Conservation (phyloP, 2,797 vertebrate species). For the Selene dorsalis region DNA sequence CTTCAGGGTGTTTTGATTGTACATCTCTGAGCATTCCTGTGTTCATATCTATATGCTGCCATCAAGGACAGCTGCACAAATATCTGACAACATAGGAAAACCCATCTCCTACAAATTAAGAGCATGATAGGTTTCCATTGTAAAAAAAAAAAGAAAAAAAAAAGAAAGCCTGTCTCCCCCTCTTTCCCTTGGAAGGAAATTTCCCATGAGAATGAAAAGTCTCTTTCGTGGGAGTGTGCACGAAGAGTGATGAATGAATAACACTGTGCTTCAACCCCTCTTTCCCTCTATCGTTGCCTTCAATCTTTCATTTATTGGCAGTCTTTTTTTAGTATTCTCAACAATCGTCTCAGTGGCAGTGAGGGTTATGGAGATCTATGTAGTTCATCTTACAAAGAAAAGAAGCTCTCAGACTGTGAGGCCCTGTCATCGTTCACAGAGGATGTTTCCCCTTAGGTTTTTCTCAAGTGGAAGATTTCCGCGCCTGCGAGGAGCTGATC, state of each 20-base stretch:
- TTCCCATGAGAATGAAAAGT: slow-evolving; percentile 46
- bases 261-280: slow-evolving; percentile 41
- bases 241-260: slow-evolving; percentile 56
- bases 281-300: slow-evolving; percentile 29
- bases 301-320: slow-evolving; percentile 56
- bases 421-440: slow-evolving; percentile 9
- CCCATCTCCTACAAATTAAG: background rate
- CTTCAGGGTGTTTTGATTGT: background rate
- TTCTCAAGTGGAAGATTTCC: slow-evolving; percentile 32
- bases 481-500: slow-evolving; percentile 44
- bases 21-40: background rate
- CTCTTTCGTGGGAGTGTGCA: slow-evolving; percentile 23
- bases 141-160: slow-evolving; percentile 17
- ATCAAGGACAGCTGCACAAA: background rate
- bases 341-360: slow-evolving; percentile 31
- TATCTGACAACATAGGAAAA: slow-evolving; percentile 1
- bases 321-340: slow-evolving; percentile 32
- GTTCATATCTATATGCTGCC: background rate
- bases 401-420: slow-evolving; percentile 35
- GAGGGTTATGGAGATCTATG: slow-evolving; percentile 27
- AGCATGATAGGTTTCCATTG: slow-evolving; percentile 12
- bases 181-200: slow-evolving; percentile 36
- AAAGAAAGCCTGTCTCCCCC: slow-evolving; percentile 18
- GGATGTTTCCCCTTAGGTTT: slow-evolving; percentile 35
- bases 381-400: slow-evolving; percentile 46